Conservation (phyloP, 1,140 invertebrate genomes). For the Rhysida immarginata region DNA sequence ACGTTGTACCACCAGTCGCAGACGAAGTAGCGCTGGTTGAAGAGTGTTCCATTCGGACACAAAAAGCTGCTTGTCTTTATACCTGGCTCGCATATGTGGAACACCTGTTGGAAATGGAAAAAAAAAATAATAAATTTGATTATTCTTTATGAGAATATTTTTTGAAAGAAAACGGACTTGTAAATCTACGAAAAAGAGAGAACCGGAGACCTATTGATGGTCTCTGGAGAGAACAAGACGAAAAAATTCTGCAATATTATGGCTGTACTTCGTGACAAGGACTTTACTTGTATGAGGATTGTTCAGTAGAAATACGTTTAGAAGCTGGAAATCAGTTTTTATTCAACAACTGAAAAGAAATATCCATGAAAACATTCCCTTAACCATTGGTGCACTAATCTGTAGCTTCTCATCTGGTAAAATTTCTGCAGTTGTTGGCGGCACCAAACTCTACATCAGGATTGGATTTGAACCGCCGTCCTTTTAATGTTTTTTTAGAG, state of each 20-base stretch:
- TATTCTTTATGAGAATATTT: background rate
- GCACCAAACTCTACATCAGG: no score
- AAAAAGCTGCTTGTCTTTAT: slow-evolving; percentile 18
- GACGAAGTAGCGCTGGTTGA: slow-evolving; percentile 18
- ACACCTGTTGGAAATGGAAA: slow-evolving; percentile 7
- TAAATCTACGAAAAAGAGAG: background rate
- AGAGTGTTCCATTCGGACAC: slow-evolving; percentile 22
- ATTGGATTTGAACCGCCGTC: no score
- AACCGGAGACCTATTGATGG: background rate
- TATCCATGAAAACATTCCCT: no score
- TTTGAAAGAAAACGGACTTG: background rate
- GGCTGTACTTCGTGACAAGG: background rate
- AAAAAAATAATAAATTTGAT: background rate
- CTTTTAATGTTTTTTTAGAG: no score
- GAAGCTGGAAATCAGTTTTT: no score
- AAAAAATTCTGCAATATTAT: background rate
- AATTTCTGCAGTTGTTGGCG: no score
- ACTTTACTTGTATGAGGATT: background rate
- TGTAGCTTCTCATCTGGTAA: no score
- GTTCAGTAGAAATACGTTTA: no score
- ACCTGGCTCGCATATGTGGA: slow-evolving; percentile 20
- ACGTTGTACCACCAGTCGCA: slow-evolving; percentile 25
- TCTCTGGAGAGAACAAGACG: background rate
- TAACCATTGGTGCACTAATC: no score
- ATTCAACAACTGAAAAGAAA: no score